A percentile compares a stretch with the other conserved stretches of the same genome.
Evolutionary conservation across 2,888 invertebrate genomes (phyloP).

Genomic region (Caenorhabditis plicata): DNA sequence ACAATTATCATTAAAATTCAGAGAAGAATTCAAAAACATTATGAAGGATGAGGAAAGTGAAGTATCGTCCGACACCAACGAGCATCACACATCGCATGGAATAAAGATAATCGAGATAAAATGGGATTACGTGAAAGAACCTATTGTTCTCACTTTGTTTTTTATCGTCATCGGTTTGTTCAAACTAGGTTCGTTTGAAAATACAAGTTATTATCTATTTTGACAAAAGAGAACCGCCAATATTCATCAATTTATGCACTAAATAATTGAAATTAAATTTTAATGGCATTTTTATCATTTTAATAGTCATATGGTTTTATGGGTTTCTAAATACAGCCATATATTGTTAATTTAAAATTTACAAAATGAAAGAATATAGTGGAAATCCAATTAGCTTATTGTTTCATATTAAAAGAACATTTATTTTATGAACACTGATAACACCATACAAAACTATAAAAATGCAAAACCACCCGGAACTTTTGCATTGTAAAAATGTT

Average conservation of each 20-base stretch:
- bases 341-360: no score
- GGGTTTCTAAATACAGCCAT: no score
- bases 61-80: not conserved
- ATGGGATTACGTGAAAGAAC: constrained; percentile 66
- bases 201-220: no score
- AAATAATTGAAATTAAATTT: no score
- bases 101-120: constrained; percentile 48
- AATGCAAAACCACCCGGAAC: not conserved
- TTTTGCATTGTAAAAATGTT: not conserved
- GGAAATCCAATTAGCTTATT: no score
- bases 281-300: no score
- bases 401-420: no score
- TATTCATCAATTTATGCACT: no score
- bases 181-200: constrained; percentile 70
- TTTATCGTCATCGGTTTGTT: constrained; percentile 69
- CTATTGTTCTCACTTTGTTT: constrained; percentile 69
- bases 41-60: constrained; percentile 4
- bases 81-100: constrained; percentile 13
- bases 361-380: no score
- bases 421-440: no score
- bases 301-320: no score
- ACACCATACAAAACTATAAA: not conserved
- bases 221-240: no score
- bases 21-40: constrained; percentile 1
- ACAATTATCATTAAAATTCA: not conserved